Base-by-base conservation (phyloP, 1,140 invertebrate species). In the Aethina tumida region DNA sequence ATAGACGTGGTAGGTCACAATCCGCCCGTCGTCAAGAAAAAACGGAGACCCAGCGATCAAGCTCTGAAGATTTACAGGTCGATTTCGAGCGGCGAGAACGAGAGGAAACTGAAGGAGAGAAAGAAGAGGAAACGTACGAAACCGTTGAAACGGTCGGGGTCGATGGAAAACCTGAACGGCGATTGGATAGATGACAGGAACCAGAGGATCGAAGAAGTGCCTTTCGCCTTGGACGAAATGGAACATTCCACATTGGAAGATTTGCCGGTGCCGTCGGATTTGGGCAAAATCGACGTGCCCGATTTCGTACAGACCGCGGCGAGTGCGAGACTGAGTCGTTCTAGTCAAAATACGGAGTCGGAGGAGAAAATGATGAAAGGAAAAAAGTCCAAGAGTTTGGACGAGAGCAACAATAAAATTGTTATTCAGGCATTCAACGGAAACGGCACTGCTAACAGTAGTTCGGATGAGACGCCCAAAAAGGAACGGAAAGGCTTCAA, bases 31-130 rank as follows among this genome's bases (percentile, higher is more conserved):
- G 42, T 54, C 55, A 30, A 57, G 13, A 75, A 75, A 47, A 73
- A 74, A 32, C 63, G 81, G 15, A 59, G 83, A 31, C 82, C 82
- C 0, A 86, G 82, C 51, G 83, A 86, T 53, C 82, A 86, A 47
- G 81, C 81, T 0, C 70, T 84, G 44, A 73, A 71, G 17, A 83
- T 84, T n/a, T 39, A 43, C 2, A 30, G 45, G 13, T 43, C 38
- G 3, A 33, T 39, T 25, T 16, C 43, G 8, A 34, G 70, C 5
- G 56, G 63, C 34, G 65, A 69, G 35, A 29, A 47, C 38, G 43
- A 41, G 3, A 50, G 49, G 35, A 55, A 55, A 26, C 58, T 53
- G 51, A 66, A 55, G 52, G 65, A 52, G 45, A 70, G 57, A 54
- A 69, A 43, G 58, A 67, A 56, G 65, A 42, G 64, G 63, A 55